Base-by-base conservation (phyloP, 2,888 invertebrate species). In the Andrena camellia region DNA sequence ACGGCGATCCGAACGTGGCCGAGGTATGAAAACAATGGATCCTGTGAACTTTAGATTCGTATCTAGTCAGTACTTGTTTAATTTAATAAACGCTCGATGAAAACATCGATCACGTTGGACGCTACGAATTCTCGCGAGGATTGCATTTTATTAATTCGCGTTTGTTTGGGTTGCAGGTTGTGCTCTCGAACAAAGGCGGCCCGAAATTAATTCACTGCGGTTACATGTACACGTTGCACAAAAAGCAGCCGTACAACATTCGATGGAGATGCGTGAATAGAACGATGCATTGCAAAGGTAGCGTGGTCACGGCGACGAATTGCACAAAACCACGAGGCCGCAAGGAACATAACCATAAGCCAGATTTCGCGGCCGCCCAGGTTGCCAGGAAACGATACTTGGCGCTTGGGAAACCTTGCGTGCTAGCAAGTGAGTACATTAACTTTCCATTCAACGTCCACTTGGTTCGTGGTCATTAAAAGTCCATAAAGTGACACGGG, bases 151-250 rank as follows among this genome's bases (percentile, higher is more conserved):
- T 29, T 17, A 5, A 54, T 54, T 10, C 26, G 0, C 23, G 1
- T 60, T 1, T 23, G 17, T 48, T 29, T 13, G 4, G 52, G 23
- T n/a, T 17, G 3, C 90, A 94, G 92, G 88, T 94, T 50, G 93
- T 94, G 0, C 83, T 94, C 10, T 94, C 95, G 20, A 95, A 95
- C 86, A 95, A 95, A 88, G 95, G 95, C 0, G 95, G 95, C 0
- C 93, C 94, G 71, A 95, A 95, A 89, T 90, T 95, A 20, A 95
- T 95, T 71, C 93, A 95, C 83, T 91, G 91, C 10, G 94, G 94
- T 6, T 95, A 94, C 72, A 95, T 95, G 94, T 95, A 95, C 87
- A 95, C 95, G 0, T 91, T 95, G 67, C 95, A 95, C 82, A 94
- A 95, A 83, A 94, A 93, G 73, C 94, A 94, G 85, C 93, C 93